These are phyloP conservation scores for Isoperla grammatica DNA, from an alignment of 2,888 invertebrate species.

Conservation along the genomic window DNA sequence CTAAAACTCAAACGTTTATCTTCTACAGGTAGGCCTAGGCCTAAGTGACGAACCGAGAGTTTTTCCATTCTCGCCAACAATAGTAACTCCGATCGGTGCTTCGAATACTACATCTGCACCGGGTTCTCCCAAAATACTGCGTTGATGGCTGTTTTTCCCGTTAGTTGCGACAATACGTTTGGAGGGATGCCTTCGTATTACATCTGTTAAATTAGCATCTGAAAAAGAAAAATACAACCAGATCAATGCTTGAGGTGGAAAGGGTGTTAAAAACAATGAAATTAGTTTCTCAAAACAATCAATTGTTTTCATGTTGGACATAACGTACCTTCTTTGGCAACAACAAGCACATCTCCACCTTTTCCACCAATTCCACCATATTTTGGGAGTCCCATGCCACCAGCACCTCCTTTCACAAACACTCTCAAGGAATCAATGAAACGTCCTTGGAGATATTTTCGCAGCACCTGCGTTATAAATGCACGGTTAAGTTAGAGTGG, in stretches of 20 bases:
- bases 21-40: no score
- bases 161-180: slow-evolving; percentile 59
- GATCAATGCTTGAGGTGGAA: not conserved
- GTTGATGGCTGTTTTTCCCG: slow-evolving; percentile 70
- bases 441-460: slow-evolving; percentile 48
- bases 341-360: slow-evolving; percentile 78
- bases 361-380: slow-evolving; percentile 88
- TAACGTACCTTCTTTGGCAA: slow-evolving; percentile 54
- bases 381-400: slow-evolving; percentile 70
- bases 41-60: slow-evolving; percentile 56
- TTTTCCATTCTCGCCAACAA: slow-evolving; percentile 61
- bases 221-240: slow-evolving; percentile 1
- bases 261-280: no score
- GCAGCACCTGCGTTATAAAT: slow-evolving; percentile 27
- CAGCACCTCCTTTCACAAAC: slow-evolving; percentile 75
- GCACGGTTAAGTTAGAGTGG: no score
- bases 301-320: no score
- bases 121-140: slow-evolving; percentile 66
- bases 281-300: no score
- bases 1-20: not conserved
- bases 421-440: slow-evolving; percentile 79
- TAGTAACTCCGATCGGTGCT: slow-evolving; percentile 76
- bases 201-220: slow-evolving; percentile 39
- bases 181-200: slow-evolving; percentile 45
- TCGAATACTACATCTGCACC: slow-evolving; percentile 66